Base-by-base conservation (phyloP, 2,113 vertebrate species). In the Amblyornis subalaris region DNA sequence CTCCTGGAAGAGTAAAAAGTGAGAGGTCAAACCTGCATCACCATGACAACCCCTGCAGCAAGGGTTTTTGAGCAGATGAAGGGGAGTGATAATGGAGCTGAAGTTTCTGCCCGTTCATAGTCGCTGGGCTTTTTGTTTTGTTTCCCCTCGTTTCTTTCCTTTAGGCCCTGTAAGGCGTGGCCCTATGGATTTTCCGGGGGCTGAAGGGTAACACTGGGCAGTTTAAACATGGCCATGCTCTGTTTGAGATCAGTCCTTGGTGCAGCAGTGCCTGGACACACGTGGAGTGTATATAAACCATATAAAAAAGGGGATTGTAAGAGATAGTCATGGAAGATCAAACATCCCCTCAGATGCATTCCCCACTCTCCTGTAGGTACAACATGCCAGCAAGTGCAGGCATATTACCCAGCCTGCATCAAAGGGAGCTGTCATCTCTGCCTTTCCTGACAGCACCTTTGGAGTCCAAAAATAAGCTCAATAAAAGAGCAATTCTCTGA, bases 11-110 rank as follows among this genome's bases (percentile, higher is more conserved):
- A 98, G 97, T 96, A 96, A 97, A 97, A 98, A 98, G 97, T 97
- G 97, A 98, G 98, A 98, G 97, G 98, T 98, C 98, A 98, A 96
- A 92, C 96, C 93, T 90, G 96, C 77, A 72, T 98, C 97, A 79
- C 97, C 97, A 98, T 98, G 97, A 98, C 97, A 98, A 98, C 98
- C 92, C 93, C 85, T 85, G 89, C 93, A 95, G 97, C 3, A 90
- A 96, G 84, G 9, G 89, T 94, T 96, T 96, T 73, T 93, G 94
- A 96, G 96, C 96, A 86, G 96, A 97, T 96, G 95, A 97, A 96
- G 94, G 96, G 95, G 93, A 96, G 95, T 95, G 96, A 97, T 97
- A 96, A 96, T 91, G 86, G 95, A 93, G 83, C 88, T 91, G 96
- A 98, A 97, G 96, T 94, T 97, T 94, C 94, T 96, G 73, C 73